Conservation (phyloP, 2,888 invertebrate species). For the Nesidiocoris tenuis region DNA sequence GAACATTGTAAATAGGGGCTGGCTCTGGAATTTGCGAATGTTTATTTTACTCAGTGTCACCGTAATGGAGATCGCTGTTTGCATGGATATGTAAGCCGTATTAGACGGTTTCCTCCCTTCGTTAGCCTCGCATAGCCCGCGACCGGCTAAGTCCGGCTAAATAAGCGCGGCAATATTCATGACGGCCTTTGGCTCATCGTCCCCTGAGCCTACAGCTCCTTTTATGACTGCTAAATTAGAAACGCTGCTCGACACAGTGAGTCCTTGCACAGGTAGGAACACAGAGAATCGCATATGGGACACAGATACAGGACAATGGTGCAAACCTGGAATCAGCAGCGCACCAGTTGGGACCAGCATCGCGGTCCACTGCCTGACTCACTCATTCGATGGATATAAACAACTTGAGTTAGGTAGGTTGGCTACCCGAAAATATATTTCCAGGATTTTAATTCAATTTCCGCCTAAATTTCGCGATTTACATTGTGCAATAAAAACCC, state of each 20-base stretch:
- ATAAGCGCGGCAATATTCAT: neutral
- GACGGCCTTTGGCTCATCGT: neutral
- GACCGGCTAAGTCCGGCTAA: neutral
- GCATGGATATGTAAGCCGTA: neutral
- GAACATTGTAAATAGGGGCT: neutral
- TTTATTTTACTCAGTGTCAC: neutral
- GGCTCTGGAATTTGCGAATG: neutral
- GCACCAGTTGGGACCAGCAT: no score
- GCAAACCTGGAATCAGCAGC: no score
- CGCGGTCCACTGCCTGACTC: no score
- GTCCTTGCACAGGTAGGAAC: neutral
- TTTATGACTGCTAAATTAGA: neutral
- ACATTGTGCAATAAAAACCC: no score
- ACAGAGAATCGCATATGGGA: neutral
- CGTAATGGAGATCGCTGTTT: neutral
- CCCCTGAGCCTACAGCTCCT: neutral
- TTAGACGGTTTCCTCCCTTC: neutral
- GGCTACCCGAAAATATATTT: no score
- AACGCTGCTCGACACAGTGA: neutral
- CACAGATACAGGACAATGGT: neutral
- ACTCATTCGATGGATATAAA: no score
- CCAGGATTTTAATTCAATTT: no score
- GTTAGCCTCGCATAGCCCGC: neutral
- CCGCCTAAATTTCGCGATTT: no score
- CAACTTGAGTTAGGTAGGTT: no score